Base-by-base conservation (phyloP, 2,888 invertebrate genomes). In the Allacma fusca region DNA sequence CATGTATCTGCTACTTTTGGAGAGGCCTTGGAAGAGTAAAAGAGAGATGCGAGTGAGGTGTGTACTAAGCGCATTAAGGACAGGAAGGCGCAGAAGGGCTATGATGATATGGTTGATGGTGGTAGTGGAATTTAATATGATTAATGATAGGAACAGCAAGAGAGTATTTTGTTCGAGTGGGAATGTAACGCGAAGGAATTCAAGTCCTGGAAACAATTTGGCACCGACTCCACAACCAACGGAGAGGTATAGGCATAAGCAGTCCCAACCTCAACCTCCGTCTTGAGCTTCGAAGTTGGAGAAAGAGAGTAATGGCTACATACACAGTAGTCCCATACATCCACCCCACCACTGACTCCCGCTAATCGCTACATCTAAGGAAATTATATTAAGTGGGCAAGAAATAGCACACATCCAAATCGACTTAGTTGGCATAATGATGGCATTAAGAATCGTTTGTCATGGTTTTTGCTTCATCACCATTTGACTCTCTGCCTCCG, bases 351-450 rank as follows among this genome's bases (percentile, higher is more conserved):
- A 7, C 23, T 67, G 44, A 16, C 26, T 75, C 65, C 26, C 62
- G 21, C 69, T 69, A 76, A 76, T 76, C 69, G 76, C 62, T 76
- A 43, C 24, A 68, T 43, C 59, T 69, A 43, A 76, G 69, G 28
- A 62, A 78, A 78, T 74, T 69, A 69, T 78, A 78, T 78, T 78
- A 78, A 78, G 77, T 78, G 77, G 77, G 68, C 69, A 78, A 78
- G 77, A 73, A 73, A 72, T 34, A 59, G 69, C 74, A 69, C 74
- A 73, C 73, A 74, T 78, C 74, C 74, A 78, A 78, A 77, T 74
- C 74, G 74, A 68, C 77, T 74, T 74, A 62, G 73, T 74, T 78
- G 69, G 69, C 74, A 74, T 78, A 69, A 78, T 78, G 77, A 78
- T 69, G 69, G 59, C 69, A 74, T 78, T 74, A 78, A 62, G 67